Evolutionary conservation across 2,113 vertebrate genomes (phyloP), one percentile per base, ranked within the genome.

Genomic region (Rhombomys opimus): DNA sequence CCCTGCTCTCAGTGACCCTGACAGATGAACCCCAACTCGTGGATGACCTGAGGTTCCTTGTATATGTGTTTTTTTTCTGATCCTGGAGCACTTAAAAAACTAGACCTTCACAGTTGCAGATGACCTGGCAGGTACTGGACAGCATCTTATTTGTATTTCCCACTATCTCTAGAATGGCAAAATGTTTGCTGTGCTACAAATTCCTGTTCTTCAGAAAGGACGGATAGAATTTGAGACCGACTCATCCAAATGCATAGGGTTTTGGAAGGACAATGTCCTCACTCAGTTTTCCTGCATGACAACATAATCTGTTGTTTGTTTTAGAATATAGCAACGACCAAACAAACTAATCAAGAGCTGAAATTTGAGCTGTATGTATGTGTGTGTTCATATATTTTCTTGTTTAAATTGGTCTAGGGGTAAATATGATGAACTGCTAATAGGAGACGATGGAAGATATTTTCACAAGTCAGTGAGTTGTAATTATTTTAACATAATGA

Each of bases 351-450:
- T 7, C 35, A 41, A 82, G 76, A 38, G 46, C n/a, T 52, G 15
- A 89, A 73, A 77, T 57, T 38, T 87, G 77, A 97, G 75, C 14
- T 61, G 35, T 54, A 20, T 41, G 89, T 91, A 54, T 88, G 94
- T 97, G 35, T 59, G 20, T 52, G 14, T 30, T 89, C 90, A 59
- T 87, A 93, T 97, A 52, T 88, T 91, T 95, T 61, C 82, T 96
- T 94, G 61, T 91, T 92, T 82, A 89, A 97, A 89, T 67, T 4
- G 23, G 91, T 91, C 80, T 88, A 76, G 15, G 77, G 32, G 30
- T 89, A 92, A 93, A 75, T 52, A 59, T 89, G 0, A 7, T 52
- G 63, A 50, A 85, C 25, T 4, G 38, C 81, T 96, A 90, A 25
- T 54, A 87, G 61, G 57, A 46, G 23, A 72, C 54, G 96, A 92